Evolutionary conservation across 2,888 invertebrate genomes (phyloP), one percentile per base, ranked within the genome.

Genomic region (Yponomeuta malinellus): DNA sequence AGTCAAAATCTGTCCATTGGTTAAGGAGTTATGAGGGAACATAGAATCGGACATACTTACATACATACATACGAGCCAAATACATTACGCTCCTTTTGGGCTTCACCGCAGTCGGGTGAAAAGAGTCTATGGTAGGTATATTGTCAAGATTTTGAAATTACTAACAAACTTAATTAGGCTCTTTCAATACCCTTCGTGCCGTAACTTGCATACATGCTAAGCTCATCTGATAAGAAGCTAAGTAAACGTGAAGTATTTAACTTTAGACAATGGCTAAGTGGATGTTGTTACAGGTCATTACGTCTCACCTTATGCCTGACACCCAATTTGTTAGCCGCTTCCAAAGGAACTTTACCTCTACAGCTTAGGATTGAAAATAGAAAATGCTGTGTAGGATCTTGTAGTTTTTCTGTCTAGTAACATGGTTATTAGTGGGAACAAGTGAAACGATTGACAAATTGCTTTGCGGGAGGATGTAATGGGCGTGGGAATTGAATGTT

Each of bases 201-300:
- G 43, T 43, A 43, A 43, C 43, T 5, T 43, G 5, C 33, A 33
- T 33, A 33, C 52, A 12, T 12, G 65, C 65, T 1, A 29, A 33
- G 65, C 12, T 33, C 33, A 68, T 48, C 68, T 23, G 43, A 68
- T 68, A 68, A 68, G 43, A 68, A 15, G 23, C 68, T 65, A 10
- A 48, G 68, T 68, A 68, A 68, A 68, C 68, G 23, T 65, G 48
- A 68, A 68, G 68, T 68, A 82, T 82, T 79, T 59, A 59, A 76
- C 75, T 75, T 74, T 76, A 81, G 78, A 82, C 82, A 81, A 83
- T 80, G 75, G 77, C 74, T 80, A 82, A 81, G 80, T 82, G 81
- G 80, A 77, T 78, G 78, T 76, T 73, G 76, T 78, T 76, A 74
- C 74, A 71, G 73, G 73, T 77, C 74, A 76, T 77, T 77, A 77